Evolutionary conservation across 1,140 invertebrate genomes (phyloP).

Genomic region (Metaphire vulgaris): DNA sequence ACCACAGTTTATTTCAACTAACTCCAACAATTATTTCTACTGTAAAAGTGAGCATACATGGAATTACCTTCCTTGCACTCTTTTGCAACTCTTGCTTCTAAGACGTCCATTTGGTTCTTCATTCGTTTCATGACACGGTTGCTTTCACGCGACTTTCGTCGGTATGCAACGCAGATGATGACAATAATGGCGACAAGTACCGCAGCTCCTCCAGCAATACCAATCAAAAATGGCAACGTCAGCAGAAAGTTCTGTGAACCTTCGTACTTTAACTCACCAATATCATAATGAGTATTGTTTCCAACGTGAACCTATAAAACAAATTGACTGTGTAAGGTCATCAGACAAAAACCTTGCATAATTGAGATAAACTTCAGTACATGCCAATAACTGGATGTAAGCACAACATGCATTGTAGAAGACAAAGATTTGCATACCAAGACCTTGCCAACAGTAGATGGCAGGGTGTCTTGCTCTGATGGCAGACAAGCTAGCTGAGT

Average conservation of each 20-base stretch:
- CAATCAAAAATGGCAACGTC: conserved; percentile 70
- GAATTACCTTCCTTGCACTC: conserved; percentile 91
- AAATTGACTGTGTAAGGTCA: no score
- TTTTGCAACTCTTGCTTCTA: conserved; percentile 91
- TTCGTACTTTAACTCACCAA: conserved; percentile 86
- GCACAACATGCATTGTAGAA: no score
- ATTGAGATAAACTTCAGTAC: no score
- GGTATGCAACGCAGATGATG: conserved; percentile 81
- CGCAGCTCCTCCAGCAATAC: conserved; percentile 62
- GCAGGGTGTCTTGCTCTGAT: conserved; percentile 54
- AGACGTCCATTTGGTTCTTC: conserved; percentile 99
- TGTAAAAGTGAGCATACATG: conserved; percentile 34
- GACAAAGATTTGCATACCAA: no score
- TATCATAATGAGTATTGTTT: conserved; percentile 69
- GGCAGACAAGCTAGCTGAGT: conserved; percentile 85
- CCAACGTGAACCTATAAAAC: conserved; percentile 68
- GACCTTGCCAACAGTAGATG: not conserved
- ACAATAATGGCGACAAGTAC: conserved; percentile 64
- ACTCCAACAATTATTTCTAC: no score
- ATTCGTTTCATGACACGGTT: conserved; percentile 94
- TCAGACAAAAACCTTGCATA: no score
- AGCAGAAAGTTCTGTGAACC: conserved; percentile 63
- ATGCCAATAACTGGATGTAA: no score
- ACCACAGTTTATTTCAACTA: no score
- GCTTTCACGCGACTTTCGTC: conserved; percentile 90